A percentile compares a stretch with the other conserved stretches of the same genome.
Evolutionary conservation across 1,140 invertebrate genomes (phyloP).

Genomic region (Maniola jurtina): DNA sequence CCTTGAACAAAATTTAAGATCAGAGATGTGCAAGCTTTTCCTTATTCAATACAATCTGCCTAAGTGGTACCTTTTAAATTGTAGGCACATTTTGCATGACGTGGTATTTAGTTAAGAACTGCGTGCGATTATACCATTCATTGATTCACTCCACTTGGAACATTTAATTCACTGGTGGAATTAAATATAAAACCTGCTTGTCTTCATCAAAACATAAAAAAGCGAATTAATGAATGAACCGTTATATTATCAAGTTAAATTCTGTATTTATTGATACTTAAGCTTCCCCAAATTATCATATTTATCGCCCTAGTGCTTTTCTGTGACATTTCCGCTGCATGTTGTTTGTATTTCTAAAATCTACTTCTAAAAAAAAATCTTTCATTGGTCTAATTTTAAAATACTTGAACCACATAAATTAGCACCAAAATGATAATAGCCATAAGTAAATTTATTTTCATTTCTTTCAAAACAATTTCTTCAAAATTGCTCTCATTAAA

Average conservation of each 20-base stretch:
- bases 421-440: no score
- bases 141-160: slow-evolving; percentile 34
- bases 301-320: background rate
- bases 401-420: no score
- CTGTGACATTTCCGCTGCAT: background rate
- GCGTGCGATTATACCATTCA: slow-evolving; percentile 36
- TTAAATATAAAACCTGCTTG: slow-evolving; percentile 3
- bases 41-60: no score
- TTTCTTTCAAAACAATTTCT: no score
- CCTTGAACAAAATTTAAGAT: background rate
- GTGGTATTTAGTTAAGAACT: slow-evolving; percentile 35
- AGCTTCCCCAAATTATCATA: background rate
- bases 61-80: background rate
- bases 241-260: background rate
- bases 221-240: background rate
- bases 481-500: no score
- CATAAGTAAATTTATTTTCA: no score
- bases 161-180: background rate
- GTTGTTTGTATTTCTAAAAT: background rate
- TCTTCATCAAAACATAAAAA: background rate
- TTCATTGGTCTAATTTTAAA: no score
- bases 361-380: no score
- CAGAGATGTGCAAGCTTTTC: background rate
- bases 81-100: slow-evolving; percentile 20
- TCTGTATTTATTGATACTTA: background rate